Conservation (phyloP, 2,888 invertebrate species). For the Steromphala cineraria region DNA sequence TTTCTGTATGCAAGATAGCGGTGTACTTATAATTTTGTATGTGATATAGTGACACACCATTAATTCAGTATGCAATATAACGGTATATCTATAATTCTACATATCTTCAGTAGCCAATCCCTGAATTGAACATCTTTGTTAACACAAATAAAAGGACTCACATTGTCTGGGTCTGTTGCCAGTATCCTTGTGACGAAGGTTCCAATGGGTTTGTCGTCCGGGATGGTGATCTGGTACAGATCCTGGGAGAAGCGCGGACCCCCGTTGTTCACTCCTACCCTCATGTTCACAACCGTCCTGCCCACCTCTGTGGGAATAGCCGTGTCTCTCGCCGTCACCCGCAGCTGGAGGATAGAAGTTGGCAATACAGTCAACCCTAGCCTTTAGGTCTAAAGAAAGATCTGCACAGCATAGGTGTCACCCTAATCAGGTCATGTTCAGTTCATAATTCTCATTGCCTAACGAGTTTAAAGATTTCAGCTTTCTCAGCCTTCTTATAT, state of each 20-base stretch:
- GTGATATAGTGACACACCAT: too few species aligned
- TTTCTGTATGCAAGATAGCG: too few species aligned
- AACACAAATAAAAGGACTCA: conserved; percentile 70
- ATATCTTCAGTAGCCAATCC: neutral
- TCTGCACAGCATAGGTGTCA: too few species aligned
- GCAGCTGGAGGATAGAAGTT: conserved; percentile 34
- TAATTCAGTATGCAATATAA: too few species aligned
- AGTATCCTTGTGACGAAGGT: conserved; percentile 83
- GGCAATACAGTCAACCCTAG: neutral
- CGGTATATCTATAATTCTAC: too few species aligned
- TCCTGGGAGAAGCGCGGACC: conserved; percentile 46
- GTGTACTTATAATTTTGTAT: too few species aligned
- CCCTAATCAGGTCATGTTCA: too few species aligned
- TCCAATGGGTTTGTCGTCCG: conserved; percentile 54
- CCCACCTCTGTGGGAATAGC: conserved; percentile 45
- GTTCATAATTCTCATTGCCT: too few species aligned
- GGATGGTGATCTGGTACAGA: conserved; percentile 46
- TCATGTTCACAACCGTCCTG: conserved; percentile 46
- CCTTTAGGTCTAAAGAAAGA: too few species aligned
- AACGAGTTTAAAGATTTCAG: too few species aligned
- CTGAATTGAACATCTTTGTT: too few species aligned
- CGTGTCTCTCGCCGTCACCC: conserved; percentile 56
- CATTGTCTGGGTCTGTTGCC: conserved; percentile 90
- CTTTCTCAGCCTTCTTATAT: too few species aligned
- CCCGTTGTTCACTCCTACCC: conserved; percentile 47